phyloP scores from a whole-genome alignment of 1,140 invertebrate species.

The Sarcophaga bullata region DNA sequence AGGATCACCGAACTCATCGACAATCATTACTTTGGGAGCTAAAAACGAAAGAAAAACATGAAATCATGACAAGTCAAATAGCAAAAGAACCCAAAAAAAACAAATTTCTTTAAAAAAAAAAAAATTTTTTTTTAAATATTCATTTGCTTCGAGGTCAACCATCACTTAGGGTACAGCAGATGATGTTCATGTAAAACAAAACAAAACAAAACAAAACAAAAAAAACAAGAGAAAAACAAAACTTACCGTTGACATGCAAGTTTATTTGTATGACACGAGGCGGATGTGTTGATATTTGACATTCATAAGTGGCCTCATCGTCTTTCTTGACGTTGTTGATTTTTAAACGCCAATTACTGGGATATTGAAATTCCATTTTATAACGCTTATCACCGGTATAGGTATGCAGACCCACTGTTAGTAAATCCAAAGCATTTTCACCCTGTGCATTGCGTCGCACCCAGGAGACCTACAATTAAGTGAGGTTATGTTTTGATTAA shows the following conservation, averaged over 20 bases:
- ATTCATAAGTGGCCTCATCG: slow-evolving; percentile 80
- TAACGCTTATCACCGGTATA: slow-evolving; percentile 80
- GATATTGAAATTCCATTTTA: slow-evolving; percentile 79
- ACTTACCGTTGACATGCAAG: slow-evolving; percentile 78
- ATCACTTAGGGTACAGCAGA: too few species aligned
- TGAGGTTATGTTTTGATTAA: too few species aligned
- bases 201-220: too few species aligned
- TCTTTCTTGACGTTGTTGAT: slow-evolving; percentile 75
- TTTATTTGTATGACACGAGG: slow-evolving; percentile 78
- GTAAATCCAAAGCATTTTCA: slow-evolving; percentile 71
- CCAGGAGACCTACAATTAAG: slow-evolving; percentile 74
- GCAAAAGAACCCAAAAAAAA: neutral
- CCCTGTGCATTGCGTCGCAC: slow-evolving; percentile 73
- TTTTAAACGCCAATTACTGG: slow-evolving; percentile 80
- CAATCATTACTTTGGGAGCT: slow-evolving; percentile 81
- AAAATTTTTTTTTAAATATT: too few species aligned
- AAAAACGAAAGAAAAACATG: slow-evolving; percentile 44
- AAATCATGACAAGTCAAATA: neutral
- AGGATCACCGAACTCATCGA: slow-evolving; percentile 76
- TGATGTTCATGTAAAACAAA: too few species aligned
- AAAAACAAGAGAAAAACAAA: neutral
- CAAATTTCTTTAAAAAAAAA: neutral
- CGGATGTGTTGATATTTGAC: slow-evolving; percentile 81
- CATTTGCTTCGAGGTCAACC: too few species aligned
- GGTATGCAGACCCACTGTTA: slow-evolving; percentile 76